Evolutionary conservation across 2,113 vertebrate genomes (phyloP).

Genomic region (Todiramphus saurophagus): DNA sequence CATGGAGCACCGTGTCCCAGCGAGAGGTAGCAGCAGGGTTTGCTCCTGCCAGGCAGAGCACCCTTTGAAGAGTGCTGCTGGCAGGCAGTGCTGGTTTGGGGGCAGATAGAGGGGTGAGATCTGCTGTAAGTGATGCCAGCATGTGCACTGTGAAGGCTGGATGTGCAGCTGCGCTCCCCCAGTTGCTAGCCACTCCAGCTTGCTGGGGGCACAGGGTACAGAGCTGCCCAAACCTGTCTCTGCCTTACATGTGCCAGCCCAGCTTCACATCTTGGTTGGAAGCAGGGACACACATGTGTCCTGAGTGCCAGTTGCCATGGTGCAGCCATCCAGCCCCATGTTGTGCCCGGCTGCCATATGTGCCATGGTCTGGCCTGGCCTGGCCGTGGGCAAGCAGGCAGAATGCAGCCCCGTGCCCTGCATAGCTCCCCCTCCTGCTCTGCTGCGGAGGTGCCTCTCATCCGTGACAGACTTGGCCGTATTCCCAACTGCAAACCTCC

Average conservation of each 20-base stretch:
- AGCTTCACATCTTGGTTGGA: fast-evolving
- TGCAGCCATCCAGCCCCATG: fast-evolving
- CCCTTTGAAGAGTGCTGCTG: neutral
- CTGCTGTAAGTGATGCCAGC: fast-evolving
- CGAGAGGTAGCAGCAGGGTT: neutral
- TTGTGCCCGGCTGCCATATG: neutral
- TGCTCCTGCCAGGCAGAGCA: neutral
- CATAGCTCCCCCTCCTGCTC: neutral
- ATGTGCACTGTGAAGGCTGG: neutral
- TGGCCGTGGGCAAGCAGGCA: fast-evolving
- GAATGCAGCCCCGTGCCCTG: fast-evolving
- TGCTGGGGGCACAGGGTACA: too few species aligned
- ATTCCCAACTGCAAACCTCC: neutral
- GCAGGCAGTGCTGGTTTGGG: neutral
- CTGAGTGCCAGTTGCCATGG: neutral
- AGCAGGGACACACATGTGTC: neutral
- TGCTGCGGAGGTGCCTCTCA: neutral
- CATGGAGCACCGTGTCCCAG: neutral
- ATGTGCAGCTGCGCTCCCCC: fast-evolving
- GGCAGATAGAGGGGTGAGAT: neutral
- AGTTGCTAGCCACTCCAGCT: neutral
- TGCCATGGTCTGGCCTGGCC: neutral
- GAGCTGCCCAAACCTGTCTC: neutral
- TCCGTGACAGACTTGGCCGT: neutral
- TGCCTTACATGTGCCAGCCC: neutral